These are phyloP conservation scores for Agrilus mali DNA, from an alignment of 2,888 invertebrate genomes.

Conservation along the genomic window DNA sequence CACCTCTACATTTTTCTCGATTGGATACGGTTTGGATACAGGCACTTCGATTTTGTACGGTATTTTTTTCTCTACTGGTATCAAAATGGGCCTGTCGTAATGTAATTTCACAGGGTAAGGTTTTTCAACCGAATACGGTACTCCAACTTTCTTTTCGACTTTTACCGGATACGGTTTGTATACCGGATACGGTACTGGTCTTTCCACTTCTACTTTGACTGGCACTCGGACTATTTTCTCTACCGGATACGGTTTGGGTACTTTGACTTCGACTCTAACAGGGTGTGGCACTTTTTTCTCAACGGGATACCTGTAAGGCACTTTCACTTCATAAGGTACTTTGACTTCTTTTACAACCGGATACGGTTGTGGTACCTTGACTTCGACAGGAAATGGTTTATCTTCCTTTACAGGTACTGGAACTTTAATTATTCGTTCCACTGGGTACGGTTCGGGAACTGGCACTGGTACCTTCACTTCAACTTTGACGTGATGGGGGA, in stretches of 20 bases:
- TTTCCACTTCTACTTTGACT: constrained; percentile 49
- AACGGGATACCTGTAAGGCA: constrained; percentile 55
- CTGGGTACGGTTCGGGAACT: constrained; percentile 45
- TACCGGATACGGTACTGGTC: constrained; percentile 50
- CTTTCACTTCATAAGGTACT: constrained; percentile 52
- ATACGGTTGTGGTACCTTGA: constrained; percentile 60
- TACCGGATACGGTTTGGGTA: constrained; percentile 60
- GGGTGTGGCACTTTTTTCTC: constrained; percentile 50
- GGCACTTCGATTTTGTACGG: constrained; percentile 58
- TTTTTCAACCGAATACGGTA: constrained; percentile 36
- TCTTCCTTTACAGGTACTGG: constrained; percentile 48
- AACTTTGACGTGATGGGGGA: constrained; percentile 54
- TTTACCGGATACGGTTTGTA: constrained; percentile 51
- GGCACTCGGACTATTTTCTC: constrained; percentile 55
- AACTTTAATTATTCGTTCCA: constrained; percentile 58
- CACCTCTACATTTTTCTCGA: constrained; percentile 49
- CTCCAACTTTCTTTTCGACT: constrained; percentile 57
- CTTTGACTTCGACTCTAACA: constrained; percentile 52
- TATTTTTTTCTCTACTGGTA: constrained; percentile 59
- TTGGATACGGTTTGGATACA: constrained; percentile 45
- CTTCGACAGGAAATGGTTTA: constrained; percentile 51
- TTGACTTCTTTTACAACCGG: constrained; percentile 56
- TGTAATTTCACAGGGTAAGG: constrained; percentile 53
- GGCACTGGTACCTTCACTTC: constrained; percentile 40
- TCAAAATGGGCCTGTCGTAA: constrained; percentile 51